Conservation (phyloP, 2,888 invertebrate species). For the Sesia bembeciformis region DNA sequence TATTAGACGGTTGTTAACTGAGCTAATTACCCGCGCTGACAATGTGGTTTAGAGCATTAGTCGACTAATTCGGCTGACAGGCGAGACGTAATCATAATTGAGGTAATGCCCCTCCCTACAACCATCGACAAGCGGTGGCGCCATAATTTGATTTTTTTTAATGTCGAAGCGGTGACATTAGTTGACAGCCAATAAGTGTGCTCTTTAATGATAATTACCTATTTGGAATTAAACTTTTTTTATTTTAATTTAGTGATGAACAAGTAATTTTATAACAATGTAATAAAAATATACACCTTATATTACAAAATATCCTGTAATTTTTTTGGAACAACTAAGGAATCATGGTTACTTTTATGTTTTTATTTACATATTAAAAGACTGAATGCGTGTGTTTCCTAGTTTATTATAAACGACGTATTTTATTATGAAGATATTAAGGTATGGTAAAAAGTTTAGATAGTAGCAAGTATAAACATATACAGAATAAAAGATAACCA, state of each 20-base stretch:
- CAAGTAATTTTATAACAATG: not conserved
- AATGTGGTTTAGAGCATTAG: constrained; percentile 27
- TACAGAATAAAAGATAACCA: too few relatives aligned
- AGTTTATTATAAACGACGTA: too few relatives aligned
- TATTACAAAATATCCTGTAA: too few relatives aligned
- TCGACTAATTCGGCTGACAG: constrained; percentile 37
- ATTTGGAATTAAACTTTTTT: not conserved
- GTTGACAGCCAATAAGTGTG: not conserved
- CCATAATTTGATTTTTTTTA: constrained; percentile 23
- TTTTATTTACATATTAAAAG: too few relatives aligned
- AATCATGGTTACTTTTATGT: too few relatives aligned
- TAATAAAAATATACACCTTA: too few relatives aligned
- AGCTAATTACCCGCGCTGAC: constrained; percentile 42
- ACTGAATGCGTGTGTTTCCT: too few relatives aligned
- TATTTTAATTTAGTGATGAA: not conserved
- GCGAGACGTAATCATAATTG: constrained; percentile 35
- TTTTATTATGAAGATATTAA: too few relatives aligned
- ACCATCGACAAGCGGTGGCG: constrained; percentile 34
- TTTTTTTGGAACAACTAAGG: too few relatives aligned
- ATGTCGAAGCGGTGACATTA: constrained; percentile 22
- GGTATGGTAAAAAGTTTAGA: too few relatives aligned
- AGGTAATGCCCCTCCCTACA: constrained; percentile 23
- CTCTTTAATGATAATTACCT: not conserved
- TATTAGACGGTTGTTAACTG: constrained; percentile 14
- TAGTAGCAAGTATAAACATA: too few relatives aligned